Base-by-base conservation (phyloP, 1,140 invertebrate genomes). In the Drosophila trapezifrons region DNA sequence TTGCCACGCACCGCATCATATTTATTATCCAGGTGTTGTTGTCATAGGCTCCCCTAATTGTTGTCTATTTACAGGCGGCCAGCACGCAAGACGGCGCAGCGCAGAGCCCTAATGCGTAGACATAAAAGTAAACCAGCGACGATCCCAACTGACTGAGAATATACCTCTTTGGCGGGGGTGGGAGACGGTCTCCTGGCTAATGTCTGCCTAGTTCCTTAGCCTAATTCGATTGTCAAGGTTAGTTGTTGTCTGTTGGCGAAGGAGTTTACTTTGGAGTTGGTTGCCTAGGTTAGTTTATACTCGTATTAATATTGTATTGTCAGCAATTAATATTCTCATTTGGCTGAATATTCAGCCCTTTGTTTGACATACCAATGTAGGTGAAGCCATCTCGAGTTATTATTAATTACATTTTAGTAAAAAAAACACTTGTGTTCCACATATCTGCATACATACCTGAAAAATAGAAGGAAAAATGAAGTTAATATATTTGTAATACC, bases 31-130 rank as follows among this genome's bases (percentile, higher is more conserved):
- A 80, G 84, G 84, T 87, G 85, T 80, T 89, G 76, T 89, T 89
- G 84, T 89, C 84, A 84, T 90, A 89, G 85, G 85, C 62, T 90
- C 56, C 84, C 62, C 74, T 89, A 89, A 89, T 89, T 89, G 84
- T 89, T 90, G 76, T 80, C 79, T 84, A 89, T 89, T 89, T 84
- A 89, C 77, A 67, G 60, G 63, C 77, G 42, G 51, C 54, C 80
- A 58, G 46, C 84, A 89, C 84, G 85, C 84, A 80, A 89, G 45
- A 27, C 38, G 51, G 49, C 38, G 20, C n/a, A 9, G 17, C 7
- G 51, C 51, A 40, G n/a, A 1, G 59, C 22, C 47, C 67, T 67
- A 75, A 76, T 76, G 80, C 81, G 80, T 84, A 76, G 66, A 63
- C 80, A 62, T 73, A 38, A 82, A 81, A 78, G 42, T 81, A 73